phyloP scores from a whole-genome alignment of 2,888 invertebrate genomes.

The Hofmannophila pseudospretella region DNA sequence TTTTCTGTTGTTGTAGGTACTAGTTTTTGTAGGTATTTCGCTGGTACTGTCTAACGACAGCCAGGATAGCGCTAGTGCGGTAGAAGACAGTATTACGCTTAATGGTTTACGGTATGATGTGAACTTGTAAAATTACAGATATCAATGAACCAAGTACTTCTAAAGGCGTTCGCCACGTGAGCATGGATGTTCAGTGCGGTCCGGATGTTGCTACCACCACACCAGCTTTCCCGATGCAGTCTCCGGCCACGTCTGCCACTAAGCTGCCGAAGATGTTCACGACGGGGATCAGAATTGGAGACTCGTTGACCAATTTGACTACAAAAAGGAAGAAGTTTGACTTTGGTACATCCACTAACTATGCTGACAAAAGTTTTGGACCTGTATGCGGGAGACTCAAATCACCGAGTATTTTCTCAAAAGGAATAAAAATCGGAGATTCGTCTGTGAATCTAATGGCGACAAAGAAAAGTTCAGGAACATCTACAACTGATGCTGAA shows the following conservation, averaged over 20 bases:
- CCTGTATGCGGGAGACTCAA: not conserved
- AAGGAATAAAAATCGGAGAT: slow-evolving; percentile 16
- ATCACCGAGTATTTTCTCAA: not conserved
- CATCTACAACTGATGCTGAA: slow-evolving; percentile 14
- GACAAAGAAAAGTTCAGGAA: not conserved
- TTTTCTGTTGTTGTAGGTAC: not conserved
- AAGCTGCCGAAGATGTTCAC: slow-evolving; percentile 33
- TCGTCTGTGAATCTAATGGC: slow-evolving; percentile 3
- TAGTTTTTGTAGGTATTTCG: not conserved
- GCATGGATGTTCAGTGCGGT: slow-evolving; percentile 63
- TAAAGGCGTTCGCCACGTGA: slow-evolving; percentile 59
- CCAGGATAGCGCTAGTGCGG: too few species aligned
- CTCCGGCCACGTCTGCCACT: slow-evolving; percentile 40
- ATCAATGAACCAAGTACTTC: slow-evolving; percentile 69
- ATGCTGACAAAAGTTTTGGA: slow-evolving; percentile 1
- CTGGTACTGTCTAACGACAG: too few species aligned
- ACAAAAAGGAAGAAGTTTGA: slow-evolving; percentile 23
- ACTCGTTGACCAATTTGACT: slow-evolving; percentile 24
- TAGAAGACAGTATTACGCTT: too few species aligned
- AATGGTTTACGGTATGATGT: too few species aligned
- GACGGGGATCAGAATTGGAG: slow-evolving; percentile 39
- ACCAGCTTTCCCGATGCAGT: slow-evolving; percentile 27
- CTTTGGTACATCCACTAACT: slow-evolving; percentile 30
- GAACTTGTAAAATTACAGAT: slow-evolving; percentile 46
- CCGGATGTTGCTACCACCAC: slow-evolving; percentile 36